Evolutionary conservation across 2,113 vertebrate species (phyloP), one percentile per base, ranked within the genome.

Genomic region (Pyrgilauda ruficollis): DNA sequence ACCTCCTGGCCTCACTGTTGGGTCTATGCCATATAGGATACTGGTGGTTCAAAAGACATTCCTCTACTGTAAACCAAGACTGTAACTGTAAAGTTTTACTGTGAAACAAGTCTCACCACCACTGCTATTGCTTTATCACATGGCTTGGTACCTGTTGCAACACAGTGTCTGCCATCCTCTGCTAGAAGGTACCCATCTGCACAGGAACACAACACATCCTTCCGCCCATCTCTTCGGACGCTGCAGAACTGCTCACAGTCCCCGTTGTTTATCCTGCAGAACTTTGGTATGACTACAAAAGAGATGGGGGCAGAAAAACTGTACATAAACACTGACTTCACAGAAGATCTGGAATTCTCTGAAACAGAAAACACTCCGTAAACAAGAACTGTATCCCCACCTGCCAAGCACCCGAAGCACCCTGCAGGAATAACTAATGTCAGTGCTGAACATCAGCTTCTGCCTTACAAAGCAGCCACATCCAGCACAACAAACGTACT

Each of bases 181-280:
- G 49, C 98, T 33, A 99, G 97, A 66, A n/a, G 75, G n/a, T 99
- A 99, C 2, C 99, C 98, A 1, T 88, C 94, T 10, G 98, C 98
- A 9, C 99, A 99, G 22, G 97, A 98, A 56, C 99, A 99, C 14
- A 84, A 3, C 1, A 98, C 95, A 4, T 50, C 87, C 9, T 96
- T 98, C 33, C 31, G 88, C 10, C 9, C 46, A 3, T 62, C 69
- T 44, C 44, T 28, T 13, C 77, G 77, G 53, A 98, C 86, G 0
- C 30, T 89, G 96, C 99, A 99, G 98, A 98, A 99, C 46, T 99
- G 99, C 15, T 98, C 96, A 15, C 99, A 99, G 49, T 97, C 98
- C 3, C 99, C 99, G 1, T 99, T 99, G 64, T 98, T 96, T 91
- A 98, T 94, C 64, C 98, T 98, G 93, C 99, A 99, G 83, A 98